Evolutionary conservation across 2,113 vertebrate genomes (phyloP).

Genomic region (Collichthys lucidus): DNA sequence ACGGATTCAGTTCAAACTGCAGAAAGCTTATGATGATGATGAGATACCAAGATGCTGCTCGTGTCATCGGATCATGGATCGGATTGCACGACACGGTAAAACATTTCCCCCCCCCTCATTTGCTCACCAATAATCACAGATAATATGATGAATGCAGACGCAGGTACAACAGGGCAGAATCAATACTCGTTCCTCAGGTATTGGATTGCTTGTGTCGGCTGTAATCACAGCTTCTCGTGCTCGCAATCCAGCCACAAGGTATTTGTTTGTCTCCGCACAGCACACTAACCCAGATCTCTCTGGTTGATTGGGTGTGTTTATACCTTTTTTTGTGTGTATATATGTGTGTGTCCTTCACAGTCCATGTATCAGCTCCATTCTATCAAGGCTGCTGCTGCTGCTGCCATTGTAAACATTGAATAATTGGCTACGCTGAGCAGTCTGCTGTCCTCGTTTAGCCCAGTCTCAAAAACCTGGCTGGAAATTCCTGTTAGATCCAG

Average conservation of each 20-base stretch:
- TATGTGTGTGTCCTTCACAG: constrained; percentile 56
- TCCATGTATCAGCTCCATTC: constrained; percentile 37
- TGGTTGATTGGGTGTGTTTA: constrained; percentile 20
- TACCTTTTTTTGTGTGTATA: not conserved
- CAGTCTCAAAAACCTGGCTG: not conserved
- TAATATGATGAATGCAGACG: constrained; percentile 38
- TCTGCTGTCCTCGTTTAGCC: constrained; percentile 47
- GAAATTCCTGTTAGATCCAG: not conserved
- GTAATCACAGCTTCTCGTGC: constrained; percentile 12
- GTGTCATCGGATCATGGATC: not conserved
- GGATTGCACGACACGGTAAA: constrained; percentile 9
- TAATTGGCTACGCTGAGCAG: constrained; percentile 37
- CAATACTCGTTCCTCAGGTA: constrained; percentile 32
- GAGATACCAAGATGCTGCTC: constrained; percentile 38
- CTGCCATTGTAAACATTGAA: constrained; percentile 52
- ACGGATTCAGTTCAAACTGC: constrained; percentile 21
- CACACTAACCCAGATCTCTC: constrained; percentile 50
- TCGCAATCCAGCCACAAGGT: constrained; percentile 39
- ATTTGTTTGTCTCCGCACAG: constrained; percentile 51
- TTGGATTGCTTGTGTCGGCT: constrained; percentile 17
- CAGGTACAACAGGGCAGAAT: constrained; percentile 35
- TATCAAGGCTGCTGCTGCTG: constrained; percentile 23
- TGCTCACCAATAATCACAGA: constrained; percentile 32
- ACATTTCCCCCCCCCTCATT: constrained; percentile 1
- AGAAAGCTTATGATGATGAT: constrained; percentile 26